Evolutionary conservation across 2,113 vertebrate species (phyloP).

Genomic region (Acanthisitta chloris): DNA sequence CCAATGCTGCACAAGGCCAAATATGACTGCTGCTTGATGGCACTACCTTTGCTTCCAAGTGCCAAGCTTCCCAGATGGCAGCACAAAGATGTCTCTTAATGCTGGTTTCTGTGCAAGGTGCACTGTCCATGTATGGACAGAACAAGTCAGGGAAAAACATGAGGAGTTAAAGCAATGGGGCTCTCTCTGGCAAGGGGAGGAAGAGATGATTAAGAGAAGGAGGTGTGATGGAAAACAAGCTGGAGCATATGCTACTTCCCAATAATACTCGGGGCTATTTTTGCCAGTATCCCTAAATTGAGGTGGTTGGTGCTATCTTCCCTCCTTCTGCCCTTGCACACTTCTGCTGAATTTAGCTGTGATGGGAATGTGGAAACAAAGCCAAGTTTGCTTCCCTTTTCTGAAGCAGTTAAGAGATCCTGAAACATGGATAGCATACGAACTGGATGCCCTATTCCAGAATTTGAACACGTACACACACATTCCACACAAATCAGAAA

Average conservation of each 20-base stretch:
- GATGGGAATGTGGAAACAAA: slow-evolving; percentile 30
- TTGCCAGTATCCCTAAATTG: background rate
- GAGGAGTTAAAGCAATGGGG: background rate
- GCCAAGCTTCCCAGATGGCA: slow-evolving; percentile 16
- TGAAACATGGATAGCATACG: slow-evolving; percentile 10
- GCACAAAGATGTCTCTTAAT: background rate
- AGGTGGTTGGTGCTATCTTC: background rate
- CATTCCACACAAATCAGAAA: slow-evolving; percentile 17
- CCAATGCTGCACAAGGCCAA: background rate
- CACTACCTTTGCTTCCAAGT: background rate
- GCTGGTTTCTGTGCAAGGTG: background rate
- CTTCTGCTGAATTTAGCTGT: slow-evolving; percentile 34
- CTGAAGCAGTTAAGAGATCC: slow-evolving; percentile 29
- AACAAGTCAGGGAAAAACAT: background rate
- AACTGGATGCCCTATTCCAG: slow-evolving; percentile 19
- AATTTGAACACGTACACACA: background rate
- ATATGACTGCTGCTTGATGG: background rate
- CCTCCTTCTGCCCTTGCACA: background rate
- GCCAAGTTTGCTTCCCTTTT: slow-evolving; percentile 30
- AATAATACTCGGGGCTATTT: background rate
- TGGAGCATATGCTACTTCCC: background rate
- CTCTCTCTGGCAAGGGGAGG: background rate
- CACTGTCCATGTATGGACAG: background rate
- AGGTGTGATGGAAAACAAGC: background rate
- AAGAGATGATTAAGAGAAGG: background rate